Evolutionary conservation across 92 coral and sea anemone species (phyloP).

Genomic region (Paragorgia papillata): DNA sequence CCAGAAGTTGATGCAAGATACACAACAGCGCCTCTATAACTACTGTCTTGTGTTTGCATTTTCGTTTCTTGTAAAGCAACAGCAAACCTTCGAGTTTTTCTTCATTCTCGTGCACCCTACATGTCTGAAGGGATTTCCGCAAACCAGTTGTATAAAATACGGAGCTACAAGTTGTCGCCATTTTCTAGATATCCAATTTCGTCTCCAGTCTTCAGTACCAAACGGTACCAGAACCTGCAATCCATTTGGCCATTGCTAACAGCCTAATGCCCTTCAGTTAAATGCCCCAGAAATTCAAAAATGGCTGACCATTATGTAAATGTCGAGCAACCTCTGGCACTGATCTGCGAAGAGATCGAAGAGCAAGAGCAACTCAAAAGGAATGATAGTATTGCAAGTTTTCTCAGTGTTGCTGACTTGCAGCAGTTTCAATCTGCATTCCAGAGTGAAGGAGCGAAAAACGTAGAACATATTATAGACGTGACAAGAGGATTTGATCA

Average conservation of each 20-base stretch:
- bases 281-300: no score
- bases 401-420: slow-evolving; percentile 49
- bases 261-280: no score
- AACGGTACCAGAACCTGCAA: no score
- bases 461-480: slow-evolving; percentile 48
- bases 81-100: slow-evolving; percentile 57
- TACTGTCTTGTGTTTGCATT: slow-evolving; percentile 31
- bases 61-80: slow-evolving; percentile 35
- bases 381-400: slow-evolving; percentile 33
- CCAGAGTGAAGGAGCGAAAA: slow-evolving; percentile 51
- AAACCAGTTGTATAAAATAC: no score
- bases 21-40: slow-evolving; percentile 59
- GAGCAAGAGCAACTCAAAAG: background rate
- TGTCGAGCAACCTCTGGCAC: no score
- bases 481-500: slow-evolving; percentile 52
- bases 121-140: slow-evolving; percentile 56
- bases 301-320: no score
- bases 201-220: no score
- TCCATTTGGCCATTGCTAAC: no score
- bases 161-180: background rate
- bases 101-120: slow-evolving; percentile 54
- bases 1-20: slow-evolving; percentile 59
- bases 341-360: no score
- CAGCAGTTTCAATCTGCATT: slow-evolving; percentile 50
- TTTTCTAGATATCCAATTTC: no score